Evolutionary conservation across 1,140 invertebrate species (phyloP), one percentile per base, ranked within the genome.

Genomic region (Drosophila kurseongensis): DNA sequence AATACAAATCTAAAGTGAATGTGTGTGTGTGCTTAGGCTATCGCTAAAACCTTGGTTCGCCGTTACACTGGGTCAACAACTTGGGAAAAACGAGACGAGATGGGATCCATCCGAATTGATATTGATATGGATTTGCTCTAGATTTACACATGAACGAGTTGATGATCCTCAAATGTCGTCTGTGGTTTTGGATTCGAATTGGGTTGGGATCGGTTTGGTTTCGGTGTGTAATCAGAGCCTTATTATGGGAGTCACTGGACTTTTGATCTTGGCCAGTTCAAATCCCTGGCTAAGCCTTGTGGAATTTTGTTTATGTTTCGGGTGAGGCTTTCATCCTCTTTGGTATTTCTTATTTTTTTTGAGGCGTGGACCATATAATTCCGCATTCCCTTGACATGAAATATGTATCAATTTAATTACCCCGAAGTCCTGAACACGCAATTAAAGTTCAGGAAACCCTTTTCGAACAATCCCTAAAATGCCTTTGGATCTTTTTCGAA

Each of bases 341-440:
- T 52, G 32, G 41, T 40, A 58, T 67, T 50, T 3, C 50, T 16
- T 13, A 8, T 18, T 9, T 55, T 62, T 60, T 59, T 47, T 56
- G 66, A 36, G 76, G 80, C 57, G 72, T 77, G 80, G 58, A 54
- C 45, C 51, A 58, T 52, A 79, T 68, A 79, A 80, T 72, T 72
- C 68, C 65, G 66, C 65, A 71, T 69, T 69, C 67, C 42, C 29
- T 29, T 16, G 35, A 38, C 51, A 55, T 76, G 68, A 79, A 84
- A 68, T 78, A 79, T 77, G 67, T 71, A 80, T 84, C 76, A 89
- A 63, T 84, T 88, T 89, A 89, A 88, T 89, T 74, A 89, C 63
- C 66, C 41, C 41, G 41, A 57, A 68, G 77, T 88, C 84, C 84
- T 88, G 81, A 82, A 68, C 84, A 86, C 83, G 83, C 83, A 86